These are phyloP conservation scores for Wiebesia pumilae DNA, from an alignment of 1,140 invertebrate genomes.

Conservation along the genomic window DNA sequence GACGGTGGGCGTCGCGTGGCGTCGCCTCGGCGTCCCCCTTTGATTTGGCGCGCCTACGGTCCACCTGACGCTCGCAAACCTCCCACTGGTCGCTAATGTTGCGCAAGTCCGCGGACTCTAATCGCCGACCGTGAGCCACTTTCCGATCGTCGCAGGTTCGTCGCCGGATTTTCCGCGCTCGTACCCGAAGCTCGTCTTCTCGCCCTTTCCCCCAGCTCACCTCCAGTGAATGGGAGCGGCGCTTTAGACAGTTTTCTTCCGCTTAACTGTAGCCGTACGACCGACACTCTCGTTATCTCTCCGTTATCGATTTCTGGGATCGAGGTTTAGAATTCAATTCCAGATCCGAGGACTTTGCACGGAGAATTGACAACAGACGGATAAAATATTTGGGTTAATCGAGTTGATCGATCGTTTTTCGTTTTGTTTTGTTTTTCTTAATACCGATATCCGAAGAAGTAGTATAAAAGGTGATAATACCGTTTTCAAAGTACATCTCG, in stretches of 20 bases:
- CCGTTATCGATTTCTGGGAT: too few relatives aligned
- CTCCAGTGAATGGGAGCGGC: too few relatives aligned
- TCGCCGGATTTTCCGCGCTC: background rate
- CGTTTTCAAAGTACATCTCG: background rate
- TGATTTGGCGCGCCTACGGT: background rate
- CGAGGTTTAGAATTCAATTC: too few relatives aligned
- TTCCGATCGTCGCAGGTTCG: background rate
- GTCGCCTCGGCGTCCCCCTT: background rate
- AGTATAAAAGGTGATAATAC: background rate
- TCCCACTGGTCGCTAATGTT: background rate
- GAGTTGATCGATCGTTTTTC: background rate
- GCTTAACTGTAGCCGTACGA: too few relatives aligned
- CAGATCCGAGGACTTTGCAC: too few relatives aligned
- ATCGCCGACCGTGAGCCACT: conserved; percentile 44
- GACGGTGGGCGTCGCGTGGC: background rate
- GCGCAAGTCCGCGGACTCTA: background rate
- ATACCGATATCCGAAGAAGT: background rate
- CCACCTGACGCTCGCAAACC: background rate
- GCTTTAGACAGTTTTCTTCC: background rate
- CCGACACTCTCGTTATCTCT: too few relatives aligned
- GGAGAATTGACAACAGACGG: too few relatives aligned
- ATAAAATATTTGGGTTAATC: background rate
- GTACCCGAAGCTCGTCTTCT: background rate
- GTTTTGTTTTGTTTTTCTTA: background rate
- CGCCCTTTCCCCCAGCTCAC: background rate